Evolutionary conservation across 2,888 invertebrate species (phyloP).

Genomic region (Griposia aprilina): DNA sequence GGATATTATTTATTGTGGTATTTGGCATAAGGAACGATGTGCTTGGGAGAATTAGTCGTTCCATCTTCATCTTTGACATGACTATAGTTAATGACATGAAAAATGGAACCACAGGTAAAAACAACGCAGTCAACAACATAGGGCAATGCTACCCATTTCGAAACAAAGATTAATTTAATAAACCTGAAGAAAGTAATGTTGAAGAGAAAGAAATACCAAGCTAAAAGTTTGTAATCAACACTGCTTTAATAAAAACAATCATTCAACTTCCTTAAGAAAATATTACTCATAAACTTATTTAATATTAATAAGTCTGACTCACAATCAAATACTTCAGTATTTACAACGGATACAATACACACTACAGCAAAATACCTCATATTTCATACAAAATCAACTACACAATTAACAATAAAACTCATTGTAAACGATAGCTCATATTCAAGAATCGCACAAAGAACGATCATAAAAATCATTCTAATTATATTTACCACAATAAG

Average conservation of each 20-base stretch:
- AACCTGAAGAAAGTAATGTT: neutral
- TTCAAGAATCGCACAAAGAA: slow-evolving; percentile 75
- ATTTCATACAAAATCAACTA: slow-evolving; percentile 72
- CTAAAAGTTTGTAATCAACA: slow-evolving; percentile 11
- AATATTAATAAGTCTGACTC: slow-evolving; percentile 39
- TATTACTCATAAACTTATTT: slow-evolving; percentile 26
- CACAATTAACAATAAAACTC: slow-evolving; percentile 77
- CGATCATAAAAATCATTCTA: slow-evolving; percentile 80
- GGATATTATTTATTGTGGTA: slow-evolving; percentile 5
- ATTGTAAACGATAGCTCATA: slow-evolving; percentile 84
- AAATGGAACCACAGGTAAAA: neutral
- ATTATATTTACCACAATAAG: slow-evolving; percentile 80
- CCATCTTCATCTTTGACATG: neutral
- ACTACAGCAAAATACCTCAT: slow-evolving; percentile 66
- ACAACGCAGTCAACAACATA: neutral
- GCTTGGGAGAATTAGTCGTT: neutral
- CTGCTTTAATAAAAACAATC: slow-evolving; percentile 9
- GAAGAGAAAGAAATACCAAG: neutral
- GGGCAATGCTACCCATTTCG: neutral
- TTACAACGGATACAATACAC: slow-evolving; percentile 56
- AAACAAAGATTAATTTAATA: neutral
- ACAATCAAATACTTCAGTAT: slow-evolving; percentile 45
- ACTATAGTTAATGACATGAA: no score
- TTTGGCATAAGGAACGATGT: neutral
- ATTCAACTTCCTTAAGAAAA: slow-evolving; percentile 26